Conservation (phyloP, 2,888 invertebrate species). For the Mesorhabditis belari region DNA sequence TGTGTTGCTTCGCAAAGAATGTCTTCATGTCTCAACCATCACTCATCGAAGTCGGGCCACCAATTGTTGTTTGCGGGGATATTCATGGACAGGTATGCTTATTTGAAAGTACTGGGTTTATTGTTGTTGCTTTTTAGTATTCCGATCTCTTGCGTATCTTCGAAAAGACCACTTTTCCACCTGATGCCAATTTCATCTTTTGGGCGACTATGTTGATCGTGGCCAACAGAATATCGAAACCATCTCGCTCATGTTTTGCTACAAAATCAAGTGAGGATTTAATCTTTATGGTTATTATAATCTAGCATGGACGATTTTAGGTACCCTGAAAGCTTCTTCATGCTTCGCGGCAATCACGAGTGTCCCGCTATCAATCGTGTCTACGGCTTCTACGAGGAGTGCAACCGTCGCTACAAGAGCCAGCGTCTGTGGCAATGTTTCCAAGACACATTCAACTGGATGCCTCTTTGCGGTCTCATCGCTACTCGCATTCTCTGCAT, state of each 20-base stretch:
- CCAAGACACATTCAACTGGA: conserved; percentile 47
- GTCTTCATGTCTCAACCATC: conserved; percentile 34
- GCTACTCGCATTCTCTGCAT: conserved; percentile 40
- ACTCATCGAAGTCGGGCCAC: conserved; percentile 40
- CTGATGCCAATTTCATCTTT: conserved; percentile 42
- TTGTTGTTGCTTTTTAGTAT: too few species aligned
- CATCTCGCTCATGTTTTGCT: conserved; percentile 44
- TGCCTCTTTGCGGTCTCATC: conserved; percentile 44
- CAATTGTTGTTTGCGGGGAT: conserved; percentile 45
- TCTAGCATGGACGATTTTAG: too few species aligned
- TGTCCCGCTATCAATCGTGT: conserved; percentile 45
- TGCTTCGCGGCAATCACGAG: conserved; percentile 47
- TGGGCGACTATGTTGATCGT: conserved; percentile 46
- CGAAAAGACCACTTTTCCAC: conserved; percentile 47
- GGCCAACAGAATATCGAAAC: conserved; percentile 48
- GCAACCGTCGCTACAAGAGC: conserved; percentile 38
- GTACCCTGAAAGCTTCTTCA: conserved; percentile 45
- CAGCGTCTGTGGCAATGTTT: conserved; percentile 33
- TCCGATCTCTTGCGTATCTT: conserved; percentile 42
- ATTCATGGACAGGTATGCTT: conserved; percentile 46
- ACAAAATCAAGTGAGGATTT: conserved; percentile 27
- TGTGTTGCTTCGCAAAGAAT: conserved; percentile 31
- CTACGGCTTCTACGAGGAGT: conserved; percentile 46
- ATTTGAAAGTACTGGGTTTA: too few species aligned
- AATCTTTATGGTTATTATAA: too few species aligned